Percentiles rank a stretch among this genome's conserved stretches.
Evolutionary conservation across 2,888 invertebrate species (phyloP).

Genomic region (Zygothrica quintamaculata): DNA sequence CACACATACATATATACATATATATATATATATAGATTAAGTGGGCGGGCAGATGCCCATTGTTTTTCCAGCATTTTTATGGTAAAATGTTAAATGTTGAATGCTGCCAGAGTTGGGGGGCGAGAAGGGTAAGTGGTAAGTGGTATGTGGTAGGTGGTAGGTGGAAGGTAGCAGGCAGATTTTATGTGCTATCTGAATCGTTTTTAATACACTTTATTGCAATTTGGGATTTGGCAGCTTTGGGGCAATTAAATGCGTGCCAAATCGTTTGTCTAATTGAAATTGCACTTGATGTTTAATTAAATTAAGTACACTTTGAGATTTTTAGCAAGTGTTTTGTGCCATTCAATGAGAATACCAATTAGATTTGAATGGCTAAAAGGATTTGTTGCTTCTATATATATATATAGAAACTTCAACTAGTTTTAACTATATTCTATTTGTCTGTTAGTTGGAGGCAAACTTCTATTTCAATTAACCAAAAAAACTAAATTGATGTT

Average conservation of each 20-base stretch:
- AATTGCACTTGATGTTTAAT: constrained; percentile 70
- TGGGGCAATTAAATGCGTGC: constrained; percentile 72
- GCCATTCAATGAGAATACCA: constrained; percentile 4
- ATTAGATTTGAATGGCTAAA: too few species aligned
- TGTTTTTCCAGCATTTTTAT: constrained; percentile 72
- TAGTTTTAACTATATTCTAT: too few species aligned
- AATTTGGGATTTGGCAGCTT: constrained; percentile 60
- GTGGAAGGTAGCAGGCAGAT: constrained; percentile 10
- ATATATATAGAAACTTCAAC: too few species aligned
- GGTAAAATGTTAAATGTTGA: constrained; percentile 72
- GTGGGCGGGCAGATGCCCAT: constrained; percentile 33
- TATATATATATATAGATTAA: constrained; percentile 11
- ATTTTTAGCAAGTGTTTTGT: constrained; percentile 43
- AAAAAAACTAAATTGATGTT: too few species aligned
- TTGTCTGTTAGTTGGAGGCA: too few species aligned
- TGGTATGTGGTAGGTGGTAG: background rate
- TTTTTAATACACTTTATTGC: constrained; percentile 81
- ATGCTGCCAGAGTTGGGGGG: too few species aligned
- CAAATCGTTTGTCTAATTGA: constrained; percentile 73
- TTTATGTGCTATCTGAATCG: constrained; percentile 50
- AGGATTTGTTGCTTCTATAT: too few species aligned
- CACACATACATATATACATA: background rate
- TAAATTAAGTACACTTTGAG: constrained; percentile 55
- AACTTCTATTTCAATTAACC: constrained; percentile 21
- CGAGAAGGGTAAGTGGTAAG: too few species aligned